These are phyloP conservation scores for Varanus komodoensis DNA, from an alignment of 2,113 vertebrate species.

Conservation along the genomic window DNA sequence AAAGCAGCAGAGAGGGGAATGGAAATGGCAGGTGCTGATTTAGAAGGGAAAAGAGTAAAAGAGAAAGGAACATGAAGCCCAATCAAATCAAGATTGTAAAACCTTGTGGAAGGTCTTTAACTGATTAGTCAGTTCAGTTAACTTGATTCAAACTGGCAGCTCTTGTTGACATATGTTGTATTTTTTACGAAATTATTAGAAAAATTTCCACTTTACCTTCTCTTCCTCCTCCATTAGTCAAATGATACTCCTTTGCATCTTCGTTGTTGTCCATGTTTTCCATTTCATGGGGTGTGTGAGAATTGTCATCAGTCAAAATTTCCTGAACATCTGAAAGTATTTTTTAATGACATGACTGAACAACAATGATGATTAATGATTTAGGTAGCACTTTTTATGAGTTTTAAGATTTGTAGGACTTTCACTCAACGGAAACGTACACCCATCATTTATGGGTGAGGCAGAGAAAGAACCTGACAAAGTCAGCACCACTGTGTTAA, in stretches of 20 bases:
- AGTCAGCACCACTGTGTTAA: not conserved
- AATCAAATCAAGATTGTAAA: not conserved
- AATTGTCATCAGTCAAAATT: conserved; percentile 69
- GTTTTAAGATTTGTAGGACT: not conserved
- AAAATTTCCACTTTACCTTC: conserved; percentile 70
- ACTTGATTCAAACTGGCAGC: not conserved
- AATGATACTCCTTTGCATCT: conserved; percentile 66
- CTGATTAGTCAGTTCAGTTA: not conserved
- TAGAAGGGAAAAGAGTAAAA: not conserved
- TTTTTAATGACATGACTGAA: not conserved
- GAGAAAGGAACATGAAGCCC: not conserved
- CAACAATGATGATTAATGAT: not conserved
- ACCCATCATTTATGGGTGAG: fast-evolving
- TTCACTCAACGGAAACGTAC: not conserved
- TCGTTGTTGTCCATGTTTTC: conserved; percentile 71
- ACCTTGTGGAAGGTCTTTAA: not conserved
- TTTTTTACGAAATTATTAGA: not conserved
- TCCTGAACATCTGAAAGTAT: conserved; percentile 68
- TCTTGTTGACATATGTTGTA: not conserved
- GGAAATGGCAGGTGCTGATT: not conserved
- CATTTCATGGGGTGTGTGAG: conserved; percentile 73
- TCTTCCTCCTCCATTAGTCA: conserved; percentile 66
- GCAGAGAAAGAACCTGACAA: not conserved
- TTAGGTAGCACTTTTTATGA: conserved; percentile 17
- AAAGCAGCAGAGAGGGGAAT: not conserved